phyloP scores from a whole-genome alignment of 1,140 invertebrate genomes.

The Diuraphis noxia region DNA sequence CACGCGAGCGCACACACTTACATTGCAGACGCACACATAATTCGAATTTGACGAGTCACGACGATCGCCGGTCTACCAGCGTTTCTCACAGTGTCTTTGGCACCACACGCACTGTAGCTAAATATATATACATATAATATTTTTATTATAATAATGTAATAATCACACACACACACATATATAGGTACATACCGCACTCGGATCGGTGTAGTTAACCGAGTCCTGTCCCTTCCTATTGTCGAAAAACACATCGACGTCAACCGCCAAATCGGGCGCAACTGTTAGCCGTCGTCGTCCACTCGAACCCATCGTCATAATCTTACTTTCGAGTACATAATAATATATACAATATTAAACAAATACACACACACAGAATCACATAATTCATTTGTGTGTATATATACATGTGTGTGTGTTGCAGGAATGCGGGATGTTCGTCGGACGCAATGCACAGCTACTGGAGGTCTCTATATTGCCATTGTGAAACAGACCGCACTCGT shows the following conservation, averaged over 20 bases:
- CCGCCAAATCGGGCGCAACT: slow-evolving; percentile 8
- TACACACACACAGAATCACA: not conserved
- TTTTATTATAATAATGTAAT: not conserved
- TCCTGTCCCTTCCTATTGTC: not conserved
- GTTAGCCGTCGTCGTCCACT: slow-evolving; percentile 29
- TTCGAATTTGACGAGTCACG: slow-evolving; percentile 45
- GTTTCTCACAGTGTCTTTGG: slow-evolving; percentile 22
- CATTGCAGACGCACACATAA: not conserved
- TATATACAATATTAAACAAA: slow-evolving; percentile 11
- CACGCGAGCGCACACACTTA: not conserved
- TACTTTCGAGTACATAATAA: not conserved
- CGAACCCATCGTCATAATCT: slow-evolving; percentile 15
- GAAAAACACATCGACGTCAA: slow-evolving; percentile 3
- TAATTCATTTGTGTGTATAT: no score
- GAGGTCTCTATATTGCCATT: not conserved
- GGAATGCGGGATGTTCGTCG: not conserved
- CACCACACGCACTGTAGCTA: not conserved
- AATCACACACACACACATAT: not conserved
- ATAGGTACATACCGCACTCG: slow-evolving; percentile 3
- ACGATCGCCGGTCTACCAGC: not conserved
- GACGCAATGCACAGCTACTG: not conserved
- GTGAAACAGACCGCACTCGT: not conserved
- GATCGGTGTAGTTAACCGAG: slow-evolving; percentile 16
- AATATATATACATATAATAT: not conserved
- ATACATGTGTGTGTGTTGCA: no score